Evolutionary conservation across 2,888 invertebrate genomes (phyloP).

Genomic region (Electrophaes corylata): DNA sequence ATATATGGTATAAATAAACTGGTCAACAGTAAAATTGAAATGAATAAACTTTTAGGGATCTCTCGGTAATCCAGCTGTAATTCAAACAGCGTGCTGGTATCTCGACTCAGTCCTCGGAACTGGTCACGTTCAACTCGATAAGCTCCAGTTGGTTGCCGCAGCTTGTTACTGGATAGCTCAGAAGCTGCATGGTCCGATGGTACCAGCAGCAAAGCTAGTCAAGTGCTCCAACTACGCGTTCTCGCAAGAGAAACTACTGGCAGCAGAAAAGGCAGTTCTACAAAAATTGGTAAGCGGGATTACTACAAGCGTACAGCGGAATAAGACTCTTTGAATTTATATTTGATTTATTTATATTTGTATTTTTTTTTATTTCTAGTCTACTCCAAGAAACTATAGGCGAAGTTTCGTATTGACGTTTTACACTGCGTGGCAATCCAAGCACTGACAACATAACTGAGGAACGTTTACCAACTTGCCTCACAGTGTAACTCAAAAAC

Average conservation of each 20-base stretch:
- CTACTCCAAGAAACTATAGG: too few relatives aligned
- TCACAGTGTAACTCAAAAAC: too few relatives aligned
- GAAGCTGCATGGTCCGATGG: constrained; percentile 59
- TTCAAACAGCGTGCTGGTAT: constrained; percentile 70
- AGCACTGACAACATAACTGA: too few relatives aligned
- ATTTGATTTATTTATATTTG: too few relatives aligned
- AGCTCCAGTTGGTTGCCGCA: constrained; percentile 64
- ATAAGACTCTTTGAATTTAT: too few relatives aligned
- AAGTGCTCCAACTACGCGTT: constrained; percentile 57
- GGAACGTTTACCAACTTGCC: too few relatives aligned
- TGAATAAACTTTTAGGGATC: constrained; percentile 47
- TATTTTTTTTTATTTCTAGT: too few relatives aligned
- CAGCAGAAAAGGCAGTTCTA: constrained; percentile 59
- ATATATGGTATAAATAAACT: too few relatives aligned
- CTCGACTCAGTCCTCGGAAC: constrained; percentile 58
- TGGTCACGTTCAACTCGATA: constrained; percentile 47
- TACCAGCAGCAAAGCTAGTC: constrained; percentile 51
- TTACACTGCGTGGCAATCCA: too few relatives aligned
- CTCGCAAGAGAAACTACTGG: constrained; percentile 43
- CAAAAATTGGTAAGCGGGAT: constrained; percentile 54
- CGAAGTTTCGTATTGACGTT: too few relatives aligned
- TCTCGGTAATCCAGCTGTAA: constrained; percentile 58
- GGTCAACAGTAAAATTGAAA: neutral
- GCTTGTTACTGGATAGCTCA: constrained; percentile 74
- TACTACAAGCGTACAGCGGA: too few relatives aligned